Evolutionary conservation across 2,888 invertebrate species (phyloP), one percentile per base, ranked within the genome.

Genomic region (Rhagonycha lutea): DNA sequence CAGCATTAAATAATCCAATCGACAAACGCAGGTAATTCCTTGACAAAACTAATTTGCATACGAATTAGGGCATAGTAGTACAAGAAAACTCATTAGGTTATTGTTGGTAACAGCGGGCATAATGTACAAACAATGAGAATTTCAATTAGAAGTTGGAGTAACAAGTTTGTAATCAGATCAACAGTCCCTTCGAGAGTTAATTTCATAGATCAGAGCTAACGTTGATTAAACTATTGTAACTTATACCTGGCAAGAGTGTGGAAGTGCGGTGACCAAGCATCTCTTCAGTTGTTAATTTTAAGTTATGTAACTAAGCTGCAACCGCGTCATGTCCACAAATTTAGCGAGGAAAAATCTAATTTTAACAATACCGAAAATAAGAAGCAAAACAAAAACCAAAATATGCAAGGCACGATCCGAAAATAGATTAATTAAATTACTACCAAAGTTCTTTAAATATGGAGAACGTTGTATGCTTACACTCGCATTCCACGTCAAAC

Each of bases 371-470:
- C 47, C 47, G 47, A 47, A 47, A 47, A 47, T 47, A 47, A 65
- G 26, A 65, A 65, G 63, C 26, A 65, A 65, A 65, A 65, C 63
- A 65, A 65, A 26, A n/a, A 65, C 63, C 24, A 65, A 65, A 65
- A 69, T 23, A 72, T 72, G 72, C 61, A 68, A 28, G 61, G 23
- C 68, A 61, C 72, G 68, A 28, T 61, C 32, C 28, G 68, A 69
- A 69, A 73, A 73, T 73, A 73, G 73, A 73, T 68, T 69, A 73
- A 69, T 23, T 32, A 61, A 62, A 29, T 23, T 61, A 14, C 23
- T 62, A 61, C 14, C 29, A 73, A 70, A 67, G 47, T 74, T 60
- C 70, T 70, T 60, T 47, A 26, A 69, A 14, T 69, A 63, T 63
- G 67, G 62, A 12, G 47, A 23, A 47, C 61, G 23, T 63, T 23